Evolutionary conservation across 1,140 invertebrate genomes (phyloP).

Genomic region (Drosophila truncata): DNA sequence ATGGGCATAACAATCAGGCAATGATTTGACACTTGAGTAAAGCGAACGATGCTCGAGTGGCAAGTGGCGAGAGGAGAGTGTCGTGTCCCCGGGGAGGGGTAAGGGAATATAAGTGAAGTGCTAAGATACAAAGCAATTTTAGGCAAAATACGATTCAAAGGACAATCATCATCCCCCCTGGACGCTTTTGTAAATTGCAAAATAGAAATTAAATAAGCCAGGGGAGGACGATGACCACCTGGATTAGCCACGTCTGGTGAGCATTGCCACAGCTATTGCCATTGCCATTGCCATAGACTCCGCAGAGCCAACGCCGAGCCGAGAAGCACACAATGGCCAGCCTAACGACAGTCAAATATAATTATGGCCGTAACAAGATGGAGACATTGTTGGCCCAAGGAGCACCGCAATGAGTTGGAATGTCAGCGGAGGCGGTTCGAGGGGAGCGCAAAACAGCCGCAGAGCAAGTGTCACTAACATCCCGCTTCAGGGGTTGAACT

Average conservation of each 20-base stretch:
- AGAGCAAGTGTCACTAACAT: slow-evolving; percentile 65
- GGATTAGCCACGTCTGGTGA: slow-evolving; percentile 63
- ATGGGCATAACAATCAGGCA: slow-evolving; percentile 37
- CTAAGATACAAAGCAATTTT: slow-evolving; percentile 58
- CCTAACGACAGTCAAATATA: slow-evolving; percentile 79
- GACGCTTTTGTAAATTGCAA: slow-evolving; percentile 40
- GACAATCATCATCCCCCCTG: slow-evolving; percentile 3
- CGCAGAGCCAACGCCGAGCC: slow-evolving; percentile 6
- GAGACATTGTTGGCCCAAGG: slow-evolving; percentile 66
- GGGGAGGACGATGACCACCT: slow-evolving; percentile 65
- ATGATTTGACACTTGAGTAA: slow-evolving; percentile 73
- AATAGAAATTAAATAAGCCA: slow-evolving; percentile 64
- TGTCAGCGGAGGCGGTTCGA: slow-evolving; percentile 4
- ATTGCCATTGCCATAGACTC: slow-evolving; percentile 30
- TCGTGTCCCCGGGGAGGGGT: background rate
- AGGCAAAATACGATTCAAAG: slow-evolving; percentile 42
- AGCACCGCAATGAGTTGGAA: slow-evolving; percentile 43
- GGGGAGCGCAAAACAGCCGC: slow-evolving; percentile 51
- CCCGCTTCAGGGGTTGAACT: slow-evolving; percentile 42
- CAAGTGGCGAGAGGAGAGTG: slow-evolving; percentile 14
- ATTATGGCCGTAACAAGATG: slow-evolving; percentile 78
- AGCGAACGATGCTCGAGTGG: slow-evolving; percentile 47
- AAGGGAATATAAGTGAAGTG: slow-evolving; percentile 7
- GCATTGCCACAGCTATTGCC: slow-evolving; percentile 36
- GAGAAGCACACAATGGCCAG: slow-evolving; percentile 36